These are phyloP conservation scores for Caenorhabditis japonica DNA, from an alignment of 2,888 invertebrate genomes.

Conservation along the genomic window DNA sequence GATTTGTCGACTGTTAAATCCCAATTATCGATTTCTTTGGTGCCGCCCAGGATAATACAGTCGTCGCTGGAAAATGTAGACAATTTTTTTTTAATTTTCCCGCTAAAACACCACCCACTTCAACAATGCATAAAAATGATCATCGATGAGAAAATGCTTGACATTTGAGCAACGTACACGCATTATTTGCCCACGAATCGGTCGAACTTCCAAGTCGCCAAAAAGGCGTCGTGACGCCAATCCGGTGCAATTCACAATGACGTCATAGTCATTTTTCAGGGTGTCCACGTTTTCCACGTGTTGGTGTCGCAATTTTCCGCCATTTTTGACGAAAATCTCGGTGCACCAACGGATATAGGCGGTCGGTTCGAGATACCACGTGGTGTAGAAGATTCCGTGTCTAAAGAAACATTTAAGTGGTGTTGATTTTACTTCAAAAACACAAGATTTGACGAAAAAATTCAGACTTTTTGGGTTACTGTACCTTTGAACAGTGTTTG, in stretches of 20 bases:
- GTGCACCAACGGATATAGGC: constrained; percentile 51
- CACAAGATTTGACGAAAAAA: not conserved
- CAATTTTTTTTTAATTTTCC: too few relatives aligned
- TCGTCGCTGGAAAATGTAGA: constrained; percentile 50
- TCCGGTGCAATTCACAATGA: constrained; percentile 88
- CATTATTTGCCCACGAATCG: constrained; percentile 81
- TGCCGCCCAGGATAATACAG: constrained; percentile 85
- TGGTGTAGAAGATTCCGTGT: constrained; percentile 60
- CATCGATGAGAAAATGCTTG: constrained; percentile 80
- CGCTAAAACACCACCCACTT: too few relatives aligned
- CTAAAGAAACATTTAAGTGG: too few relatives aligned
- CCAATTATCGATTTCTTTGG: constrained; percentile 83
- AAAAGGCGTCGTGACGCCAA: constrained; percentile 83
- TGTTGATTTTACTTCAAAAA: constrained; percentile 3
- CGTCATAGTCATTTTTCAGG: constrained; percentile 63
- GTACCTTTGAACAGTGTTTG: too few relatives aligned
- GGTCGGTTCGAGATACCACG: constrained; percentile 60
- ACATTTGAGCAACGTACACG: constrained; percentile 80
- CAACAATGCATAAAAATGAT: constrained; percentile 85
- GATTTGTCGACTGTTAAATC: constrained; percentile 80
- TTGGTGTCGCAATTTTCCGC: constrained; percentile 38
- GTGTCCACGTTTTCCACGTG: constrained; percentile 37
- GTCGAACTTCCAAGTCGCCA: constrained; percentile 80
- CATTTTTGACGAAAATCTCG: constrained; percentile 48
- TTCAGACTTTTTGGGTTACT: too few relatives aligned